phyloP scores from a whole-genome alignment of 2,113 vertebrate species.

The Amazona guildingii region DNA sequence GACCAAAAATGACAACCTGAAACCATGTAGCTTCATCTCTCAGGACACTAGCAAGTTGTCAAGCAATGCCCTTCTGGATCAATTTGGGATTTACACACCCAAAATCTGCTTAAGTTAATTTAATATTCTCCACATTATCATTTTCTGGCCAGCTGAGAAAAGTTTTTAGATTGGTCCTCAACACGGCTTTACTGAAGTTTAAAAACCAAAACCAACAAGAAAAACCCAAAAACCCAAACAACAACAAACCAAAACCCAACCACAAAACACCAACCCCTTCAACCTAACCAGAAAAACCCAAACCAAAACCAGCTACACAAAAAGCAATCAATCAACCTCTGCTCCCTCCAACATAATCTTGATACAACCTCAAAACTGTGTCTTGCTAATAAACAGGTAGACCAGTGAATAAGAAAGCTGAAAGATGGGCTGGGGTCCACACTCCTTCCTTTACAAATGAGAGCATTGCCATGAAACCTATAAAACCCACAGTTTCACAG shows the following conservation, averaged over 20 bases:
- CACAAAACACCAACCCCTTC: neutral
- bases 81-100: neutral
- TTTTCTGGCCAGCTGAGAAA: neutral
- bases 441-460: neutral
- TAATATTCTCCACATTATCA: neutral
- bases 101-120: neutral
- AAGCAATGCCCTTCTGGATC: neutral
- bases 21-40: neutral
- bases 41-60: neutral
- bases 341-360: neutral
- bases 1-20: neutral
- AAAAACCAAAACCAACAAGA: neutral
- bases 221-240: neutral
- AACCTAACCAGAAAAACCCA: rapidly evolving
- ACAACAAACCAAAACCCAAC: neutral
- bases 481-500: neutral
- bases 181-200: neutral
- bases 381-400: neutral
- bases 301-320: neutral
- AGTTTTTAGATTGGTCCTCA: neutral
- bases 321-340: rapidly evolving
- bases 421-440: rapidly evolving
- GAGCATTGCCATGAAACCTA: neutral
- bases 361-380: neutral
- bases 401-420: neutral